phyloP scores from a whole-genome alignment of 2,113 vertebrate species.

The Melanerpes formicivorus region DNA sequence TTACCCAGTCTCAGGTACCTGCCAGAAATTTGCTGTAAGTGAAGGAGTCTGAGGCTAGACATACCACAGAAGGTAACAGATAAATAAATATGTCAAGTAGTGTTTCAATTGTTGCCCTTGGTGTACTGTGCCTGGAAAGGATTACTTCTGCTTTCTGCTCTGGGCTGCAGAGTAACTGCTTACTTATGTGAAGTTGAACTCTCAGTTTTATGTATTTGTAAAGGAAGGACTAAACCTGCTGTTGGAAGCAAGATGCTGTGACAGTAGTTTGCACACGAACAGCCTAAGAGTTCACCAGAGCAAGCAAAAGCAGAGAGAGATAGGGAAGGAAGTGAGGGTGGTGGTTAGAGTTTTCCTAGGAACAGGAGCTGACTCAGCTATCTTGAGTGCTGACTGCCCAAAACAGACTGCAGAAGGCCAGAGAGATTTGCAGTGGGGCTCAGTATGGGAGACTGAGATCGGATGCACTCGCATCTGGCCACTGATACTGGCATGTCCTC shows the following conservation, averaged over 20 bases:
- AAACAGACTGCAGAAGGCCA: neutral
- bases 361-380: slow-evolving; percentile 51
- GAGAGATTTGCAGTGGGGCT: neutral
- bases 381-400: slow-evolving; percentile 29
- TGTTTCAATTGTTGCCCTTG: neutral
- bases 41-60: neutral
- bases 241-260: neutral
- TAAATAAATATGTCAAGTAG: neutral
- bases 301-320: neutral
- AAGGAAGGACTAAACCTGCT: neutral
- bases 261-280: neutral
- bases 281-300: neutral
- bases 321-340: slow-evolving; percentile 38
- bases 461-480: slow-evolving; percentile 35
- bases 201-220: neutral
- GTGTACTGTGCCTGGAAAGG: neutral
- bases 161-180: neutral
- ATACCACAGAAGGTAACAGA: neutral
- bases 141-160: neutral
- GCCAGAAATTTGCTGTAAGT: neutral
- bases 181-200: neutral
- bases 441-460: neutral
- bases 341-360: slow-evolving; percentile 26
- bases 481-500: neutral
- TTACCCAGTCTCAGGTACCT: neutral